phyloP scores from a whole-genome alignment of 2,888 invertebrate genomes.

The Eristalis tenax region DNA sequence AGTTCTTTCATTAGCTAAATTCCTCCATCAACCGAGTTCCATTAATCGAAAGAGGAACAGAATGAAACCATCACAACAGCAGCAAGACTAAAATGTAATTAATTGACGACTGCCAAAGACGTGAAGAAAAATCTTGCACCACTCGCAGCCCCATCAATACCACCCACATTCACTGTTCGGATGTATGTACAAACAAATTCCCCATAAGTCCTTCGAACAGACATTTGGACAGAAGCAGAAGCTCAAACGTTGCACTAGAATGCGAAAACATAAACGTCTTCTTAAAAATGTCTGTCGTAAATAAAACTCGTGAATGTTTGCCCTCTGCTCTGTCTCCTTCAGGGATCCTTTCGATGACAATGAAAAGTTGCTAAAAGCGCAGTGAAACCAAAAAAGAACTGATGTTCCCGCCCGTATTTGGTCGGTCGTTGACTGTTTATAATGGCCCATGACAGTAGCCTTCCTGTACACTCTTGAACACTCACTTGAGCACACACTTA shows the following conservation, averaged over 20 bases:
- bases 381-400: background rate
- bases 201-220: slow-evolving; percentile 33
- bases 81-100: slow-evolving; percentile 53
- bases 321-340: slow-evolving; percentile 47
- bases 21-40: slow-evolving; percentile 15
- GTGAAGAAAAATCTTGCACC: slow-evolving; percentile 51
- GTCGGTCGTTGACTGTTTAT: slow-evolving; percentile 59
- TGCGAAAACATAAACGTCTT: slow-evolving; percentile 62
- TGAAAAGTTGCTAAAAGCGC: slow-evolving; percentile 52
- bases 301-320: slow-evolving; percentile 50
- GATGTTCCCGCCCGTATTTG: slow-evolving; percentile 13
- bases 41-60: slow-evolving; percentile 34
- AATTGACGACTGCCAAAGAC: slow-evolving; percentile 66
- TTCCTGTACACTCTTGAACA: slow-evolving; percentile 43
- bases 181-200: slow-evolving; percentile 25
- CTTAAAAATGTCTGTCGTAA: slow-evolving; percentile 68
- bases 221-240: slow-evolving; percentile 24
- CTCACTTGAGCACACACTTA: slow-evolving; percentile 60
- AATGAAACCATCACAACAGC: slow-evolving; percentile 1
- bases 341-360: slow-evolving; percentile 55
- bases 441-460: slow-evolving; percentile 62
- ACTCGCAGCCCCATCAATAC: background rate
- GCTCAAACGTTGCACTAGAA: slow-evolving; percentile 39
- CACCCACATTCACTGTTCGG: background rate
- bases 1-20: slow-evolving; percentile 41